Percentiles rank a stretch among this genome's conserved stretches.
Conservation (phyloP, 1,140 invertebrate species). For the Zaprionus lachaisei region DNA sequence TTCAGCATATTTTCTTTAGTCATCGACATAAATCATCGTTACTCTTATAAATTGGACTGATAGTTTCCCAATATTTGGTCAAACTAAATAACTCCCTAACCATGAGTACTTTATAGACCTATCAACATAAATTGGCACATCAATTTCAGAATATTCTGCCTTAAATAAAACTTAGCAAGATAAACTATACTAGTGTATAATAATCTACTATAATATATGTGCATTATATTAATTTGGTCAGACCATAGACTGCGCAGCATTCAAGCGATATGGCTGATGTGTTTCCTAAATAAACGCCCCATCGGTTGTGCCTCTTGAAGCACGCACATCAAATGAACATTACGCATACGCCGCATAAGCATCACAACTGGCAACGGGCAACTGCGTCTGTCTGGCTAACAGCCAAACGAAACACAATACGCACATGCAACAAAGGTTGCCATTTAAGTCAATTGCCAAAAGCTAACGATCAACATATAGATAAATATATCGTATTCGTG, state of each 20-base stretch:
- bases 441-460: slow-evolving; percentile 80
- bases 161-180: not conserved
- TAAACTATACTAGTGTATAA: not conserved
- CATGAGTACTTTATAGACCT: not conserved
- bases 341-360: slow-evolving; percentile 70
- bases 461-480: slow-evolving; percentile 70
- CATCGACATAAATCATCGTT: no score
- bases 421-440: slow-evolving; percentile 67
- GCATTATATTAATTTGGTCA: not conserved
- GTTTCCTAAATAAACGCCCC: slow-evolving; percentile 56
- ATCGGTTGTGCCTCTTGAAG: slow-evolving; percentile 53
- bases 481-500: slow-evolving; percentile 2
- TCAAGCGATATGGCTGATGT: slow-evolving; percentile 21
- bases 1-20: no score
- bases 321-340: slow-evolving; percentile 81
- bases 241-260: not conserved
- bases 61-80: not conserved
- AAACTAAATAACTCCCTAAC: no score
- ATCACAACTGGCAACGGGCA: slow-evolving; percentile 2
- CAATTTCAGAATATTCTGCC: not conserved
- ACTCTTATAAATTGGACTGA: not conserved
- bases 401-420: slow-evolving; percentile 48
- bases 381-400: slow-evolving; percentile 1
- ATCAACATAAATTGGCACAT: not conserved
- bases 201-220: not conserved